Conservation (phyloP, 2,797 vertebrate genomes). For the Acanthurus tractus region DNA sequence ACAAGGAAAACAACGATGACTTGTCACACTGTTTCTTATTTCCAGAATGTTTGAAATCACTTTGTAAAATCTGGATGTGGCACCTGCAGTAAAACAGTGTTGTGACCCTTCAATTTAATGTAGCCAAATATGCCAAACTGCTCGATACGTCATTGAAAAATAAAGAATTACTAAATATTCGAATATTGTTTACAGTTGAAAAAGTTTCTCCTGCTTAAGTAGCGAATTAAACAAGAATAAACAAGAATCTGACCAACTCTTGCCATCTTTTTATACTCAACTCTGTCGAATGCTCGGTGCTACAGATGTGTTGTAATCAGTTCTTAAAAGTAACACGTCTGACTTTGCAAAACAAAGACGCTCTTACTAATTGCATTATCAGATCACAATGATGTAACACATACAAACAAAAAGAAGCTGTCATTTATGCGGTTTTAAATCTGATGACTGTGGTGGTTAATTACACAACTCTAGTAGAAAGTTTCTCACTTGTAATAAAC, state of each 20-base stretch:
- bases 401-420: background rate
- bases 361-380: background rate
- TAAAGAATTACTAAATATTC: background rate
- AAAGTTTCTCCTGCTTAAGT: background rate
- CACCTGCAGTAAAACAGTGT: background rate
- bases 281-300: background rate
- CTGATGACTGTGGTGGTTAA: background rate
- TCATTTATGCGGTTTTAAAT: background rate
- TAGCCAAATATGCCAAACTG: background rate
- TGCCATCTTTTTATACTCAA: background rate
- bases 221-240: background rate
- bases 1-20: background rate
- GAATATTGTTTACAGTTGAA: too few relatives aligned
- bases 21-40: background rate
- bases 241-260: background rate
- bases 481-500: background rate
- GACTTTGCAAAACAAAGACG: constrained; percentile 4
- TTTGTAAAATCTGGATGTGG: background rate
- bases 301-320: background rate
- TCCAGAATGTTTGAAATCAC: background rate
- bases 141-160: background rate
- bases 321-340: background rate
- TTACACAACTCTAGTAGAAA: background rate
- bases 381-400: background rate
- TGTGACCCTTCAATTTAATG: background rate